Evolutionary conservation across 2,113 vertebrate genomes (phyloP).

Genomic region (Castor canadensis): DNA sequence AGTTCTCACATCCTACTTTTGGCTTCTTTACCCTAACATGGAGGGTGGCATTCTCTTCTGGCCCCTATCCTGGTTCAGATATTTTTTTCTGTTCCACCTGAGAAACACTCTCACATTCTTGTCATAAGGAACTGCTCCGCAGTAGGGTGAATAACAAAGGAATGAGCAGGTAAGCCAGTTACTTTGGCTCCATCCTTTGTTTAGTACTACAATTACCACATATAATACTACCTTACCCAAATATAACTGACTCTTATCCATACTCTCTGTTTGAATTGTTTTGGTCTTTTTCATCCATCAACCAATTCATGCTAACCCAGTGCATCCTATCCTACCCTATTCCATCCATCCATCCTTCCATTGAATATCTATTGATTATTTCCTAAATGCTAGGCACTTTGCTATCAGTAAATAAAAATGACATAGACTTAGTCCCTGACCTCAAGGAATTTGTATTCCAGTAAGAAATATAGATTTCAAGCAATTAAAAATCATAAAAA

Average conservation of each 20-base stretch:
- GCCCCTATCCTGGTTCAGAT: background rate
- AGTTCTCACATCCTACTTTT: background rate
- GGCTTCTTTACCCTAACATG: background rate
- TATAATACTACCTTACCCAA: background rate
- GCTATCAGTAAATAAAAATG: background rate
- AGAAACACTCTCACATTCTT: background rate
- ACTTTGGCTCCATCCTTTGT: background rate
- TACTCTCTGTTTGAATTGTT: background rate
- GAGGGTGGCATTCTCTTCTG: background rate
- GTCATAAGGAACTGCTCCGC: background rate
- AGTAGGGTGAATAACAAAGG: background rate
- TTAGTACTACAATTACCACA: background rate
- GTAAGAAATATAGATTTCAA: background rate
- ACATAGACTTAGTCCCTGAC: background rate
- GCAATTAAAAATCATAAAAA: slow-evolving; percentile 6
- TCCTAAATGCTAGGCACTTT: background rate
- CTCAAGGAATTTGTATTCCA: background rate
- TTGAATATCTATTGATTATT: background rate
- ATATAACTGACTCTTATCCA: background rate
- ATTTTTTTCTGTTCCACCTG: background rate
- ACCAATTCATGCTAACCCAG: too few relatives aligned
- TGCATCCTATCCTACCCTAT: background rate
- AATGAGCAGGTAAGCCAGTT: background rate
- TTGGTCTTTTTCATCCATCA: background rate
- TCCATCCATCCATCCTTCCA: background rate